phyloP scores from a whole-genome alignment of 2,888 invertebrate genomes.

The Microctonus hyperodae region DNA sequence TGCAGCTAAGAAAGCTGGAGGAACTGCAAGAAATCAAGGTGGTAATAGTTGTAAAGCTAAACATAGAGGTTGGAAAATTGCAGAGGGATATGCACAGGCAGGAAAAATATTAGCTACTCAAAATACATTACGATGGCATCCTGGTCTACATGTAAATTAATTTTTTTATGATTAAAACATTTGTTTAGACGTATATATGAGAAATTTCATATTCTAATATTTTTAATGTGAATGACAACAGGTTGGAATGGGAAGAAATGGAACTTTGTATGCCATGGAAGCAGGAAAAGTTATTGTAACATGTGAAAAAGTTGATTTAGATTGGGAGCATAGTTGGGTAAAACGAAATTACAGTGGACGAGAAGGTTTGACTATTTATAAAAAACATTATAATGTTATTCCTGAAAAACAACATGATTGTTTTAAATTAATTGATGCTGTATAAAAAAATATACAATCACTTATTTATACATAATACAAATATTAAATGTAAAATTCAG shows the following conservation, averaged over 20 bases:
- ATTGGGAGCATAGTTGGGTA: constrained; percentile 82
- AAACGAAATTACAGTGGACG: constrained; percentile 71
- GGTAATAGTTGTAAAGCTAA: constrained; percentile 73
- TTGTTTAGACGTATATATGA: too few species aligned
- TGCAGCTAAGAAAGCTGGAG: constrained; percentile 79
- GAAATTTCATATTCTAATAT: too few species aligned
- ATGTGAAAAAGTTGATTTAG: constrained; percentile 80
- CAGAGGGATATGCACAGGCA: constrained; percentile 73
- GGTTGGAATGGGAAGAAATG: constrained; percentile 84
- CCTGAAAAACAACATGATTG: constrained; percentile 79
- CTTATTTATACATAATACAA: neutral
- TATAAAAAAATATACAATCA: constrained; percentile 61
- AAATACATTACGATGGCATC: constrained; percentile 76
- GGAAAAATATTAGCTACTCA: constrained; percentile 78
- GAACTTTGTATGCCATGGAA: constrained; percentile 81
- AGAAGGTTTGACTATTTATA: constrained; percentile 73
- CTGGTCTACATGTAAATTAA: constrained; percentile 76
- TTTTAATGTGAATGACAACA: too few species aligned
- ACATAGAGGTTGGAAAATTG: constrained; percentile 79
- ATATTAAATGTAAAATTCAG: constrained; percentile 2
- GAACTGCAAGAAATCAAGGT: constrained; percentile 74
- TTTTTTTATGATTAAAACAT: constrained; percentile 6
- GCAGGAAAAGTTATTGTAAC: constrained; percentile 82
- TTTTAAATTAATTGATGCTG: constrained; percentile 78
- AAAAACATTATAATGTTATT: constrained; percentile 86